A percentile compares a stretch with the other conserved stretches of the same genome.
Evolutionary conservation across 2,113 vertebrate genomes (phyloP).

Genomic region (Sebastes fasciatus): DNA sequence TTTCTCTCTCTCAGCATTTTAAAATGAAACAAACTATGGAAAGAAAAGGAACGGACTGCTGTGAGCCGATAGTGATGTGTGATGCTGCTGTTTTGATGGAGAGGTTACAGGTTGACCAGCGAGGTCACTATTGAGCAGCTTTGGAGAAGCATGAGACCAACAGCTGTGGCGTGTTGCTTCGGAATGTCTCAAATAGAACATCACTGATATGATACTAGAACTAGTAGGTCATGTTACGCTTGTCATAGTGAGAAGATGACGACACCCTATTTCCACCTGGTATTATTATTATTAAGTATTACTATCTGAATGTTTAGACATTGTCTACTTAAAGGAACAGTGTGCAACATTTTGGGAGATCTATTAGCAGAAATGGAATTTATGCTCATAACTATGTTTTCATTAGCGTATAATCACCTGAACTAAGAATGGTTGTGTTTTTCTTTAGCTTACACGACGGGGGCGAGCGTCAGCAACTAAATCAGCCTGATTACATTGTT

Average conservation of each 20-base stretch:
- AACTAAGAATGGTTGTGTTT: too few species aligned
- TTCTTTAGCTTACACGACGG: too few species aligned
- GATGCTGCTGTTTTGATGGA: neutral
- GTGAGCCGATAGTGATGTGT: neutral
- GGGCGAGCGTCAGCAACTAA: too few species aligned
- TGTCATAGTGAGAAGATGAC: neutral
- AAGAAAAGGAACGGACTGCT: neutral
- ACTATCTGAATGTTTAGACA: too few species aligned
- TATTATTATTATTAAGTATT: neutral
- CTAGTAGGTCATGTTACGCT: too few species aligned
- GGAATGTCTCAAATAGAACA: neutral
- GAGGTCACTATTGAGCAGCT: neutral
- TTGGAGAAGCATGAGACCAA: neutral
- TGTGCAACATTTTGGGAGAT: too few species aligned
- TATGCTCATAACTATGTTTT: too few species aligned
- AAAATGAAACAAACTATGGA: constrained; percentile 5
- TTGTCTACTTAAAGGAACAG: too few species aligned
- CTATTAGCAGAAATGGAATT: too few species aligned
- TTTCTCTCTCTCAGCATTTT: neutral
- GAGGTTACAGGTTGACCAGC: neutral
- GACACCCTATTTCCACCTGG: neutral
- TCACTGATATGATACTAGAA: neutral
- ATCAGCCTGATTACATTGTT: too few species aligned
- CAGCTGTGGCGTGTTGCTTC: neutral
- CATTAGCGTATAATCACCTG: too few species aligned